Conservation (phyloP, 2,888 invertebrate genomes). For the Lepidocyrtinus sp. region DNA sequence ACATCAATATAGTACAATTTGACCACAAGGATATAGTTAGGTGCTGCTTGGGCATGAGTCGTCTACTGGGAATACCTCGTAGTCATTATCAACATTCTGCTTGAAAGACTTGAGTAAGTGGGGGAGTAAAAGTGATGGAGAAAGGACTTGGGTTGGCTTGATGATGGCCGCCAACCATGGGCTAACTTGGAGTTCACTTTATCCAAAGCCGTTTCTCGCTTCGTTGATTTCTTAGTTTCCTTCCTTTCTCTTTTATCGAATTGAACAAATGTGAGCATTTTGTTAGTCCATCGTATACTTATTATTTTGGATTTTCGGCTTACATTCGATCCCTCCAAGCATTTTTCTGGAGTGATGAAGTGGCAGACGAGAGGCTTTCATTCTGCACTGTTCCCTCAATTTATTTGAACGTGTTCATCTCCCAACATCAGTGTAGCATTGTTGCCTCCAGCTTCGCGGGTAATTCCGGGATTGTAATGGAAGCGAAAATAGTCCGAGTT, state of each 20-base stretch:
- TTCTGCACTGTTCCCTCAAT: neutral
- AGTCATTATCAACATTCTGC: neutral
- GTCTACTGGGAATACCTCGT: constrained; percentile 24
- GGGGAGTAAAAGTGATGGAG: constrained; percentile 25
- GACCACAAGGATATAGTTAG: constrained; percentile 41
- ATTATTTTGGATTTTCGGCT: neutral
- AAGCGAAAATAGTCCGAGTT: too few species aligned
- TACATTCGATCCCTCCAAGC: neutral
- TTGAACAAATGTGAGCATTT: neutral
- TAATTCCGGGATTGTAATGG: too few species aligned
- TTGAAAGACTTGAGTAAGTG: constrained; percentile 10
- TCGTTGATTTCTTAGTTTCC: constrained; percentile 15
- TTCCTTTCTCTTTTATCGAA: neutral
- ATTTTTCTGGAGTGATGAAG: constrained; percentile 1
- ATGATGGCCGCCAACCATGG: neutral
- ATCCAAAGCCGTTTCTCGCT: constrained; percentile 30
- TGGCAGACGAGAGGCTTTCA: constrained; percentile 17
- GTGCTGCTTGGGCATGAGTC: constrained; percentile 18
- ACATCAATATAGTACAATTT: neutral
- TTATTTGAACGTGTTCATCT: too few species aligned
- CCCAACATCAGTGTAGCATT: too few species aligned
- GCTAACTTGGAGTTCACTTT: constrained; percentile 5
- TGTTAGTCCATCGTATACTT: neutral
- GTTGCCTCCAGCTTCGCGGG: too few species aligned
- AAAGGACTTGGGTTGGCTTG: neutral